These are phyloP conservation scores for Ceratosolen solmsi DNA, from an alignment of 1,140 invertebrate genomes.

Conservation along the genomic window DNA sequence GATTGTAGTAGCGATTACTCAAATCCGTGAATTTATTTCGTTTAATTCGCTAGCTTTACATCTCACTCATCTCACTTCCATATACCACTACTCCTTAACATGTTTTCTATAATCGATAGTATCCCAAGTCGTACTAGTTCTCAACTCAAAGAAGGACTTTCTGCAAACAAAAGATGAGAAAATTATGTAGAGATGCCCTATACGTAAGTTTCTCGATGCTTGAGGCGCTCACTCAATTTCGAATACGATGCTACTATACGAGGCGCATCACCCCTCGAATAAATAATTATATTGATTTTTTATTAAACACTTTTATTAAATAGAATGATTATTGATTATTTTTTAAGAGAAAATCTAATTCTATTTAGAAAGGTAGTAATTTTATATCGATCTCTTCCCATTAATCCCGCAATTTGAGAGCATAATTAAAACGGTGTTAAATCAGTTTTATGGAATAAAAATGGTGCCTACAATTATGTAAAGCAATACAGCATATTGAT, in stretches of 20 bases:
- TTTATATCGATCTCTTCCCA: not conserved
- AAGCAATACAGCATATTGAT: no score
- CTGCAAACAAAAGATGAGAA: constrained; percentile 34
- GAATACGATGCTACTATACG: constrained; percentile 12
- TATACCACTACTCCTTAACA: constrained; percentile 16
- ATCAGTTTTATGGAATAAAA: no score
- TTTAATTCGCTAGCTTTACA: no score
- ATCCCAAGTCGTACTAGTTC: constrained; percentile 9
- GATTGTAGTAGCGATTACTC: no score
- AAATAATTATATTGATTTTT: constrained; percentile 43
- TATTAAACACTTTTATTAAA: constrained; percentile 11
- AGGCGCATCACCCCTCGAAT: not conserved
- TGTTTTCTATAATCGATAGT: constrained; percentile 33
- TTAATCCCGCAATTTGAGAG: no score
- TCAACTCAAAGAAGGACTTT: not conserved
- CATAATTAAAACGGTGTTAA: no score
- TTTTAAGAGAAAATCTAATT: constrained; percentile 32
- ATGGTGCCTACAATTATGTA: no score
- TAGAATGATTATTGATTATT: constrained; percentile 28
- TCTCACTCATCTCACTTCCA: no score
- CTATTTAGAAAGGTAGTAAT: not conserved
- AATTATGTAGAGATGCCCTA: no score
- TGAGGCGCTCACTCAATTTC: constrained; percentile 3
- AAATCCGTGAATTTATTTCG: no score
- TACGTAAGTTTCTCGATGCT: no score